Conservation (phyloP, 2,797 vertebrate species). For the Lacerta bilineata region DNA sequence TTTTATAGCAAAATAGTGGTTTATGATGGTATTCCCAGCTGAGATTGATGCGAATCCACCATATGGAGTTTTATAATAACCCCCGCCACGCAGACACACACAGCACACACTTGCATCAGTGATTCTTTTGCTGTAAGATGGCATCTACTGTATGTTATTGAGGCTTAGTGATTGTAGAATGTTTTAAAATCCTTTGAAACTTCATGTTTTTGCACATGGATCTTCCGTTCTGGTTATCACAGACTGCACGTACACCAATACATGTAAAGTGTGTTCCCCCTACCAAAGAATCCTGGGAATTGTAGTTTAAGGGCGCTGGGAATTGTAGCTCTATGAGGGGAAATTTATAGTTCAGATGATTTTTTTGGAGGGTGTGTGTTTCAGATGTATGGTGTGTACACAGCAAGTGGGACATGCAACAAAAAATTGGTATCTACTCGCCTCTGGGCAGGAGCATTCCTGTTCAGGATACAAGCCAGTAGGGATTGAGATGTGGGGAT, state of each 20-base stretch:
- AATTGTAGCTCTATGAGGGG: too few species aligned
- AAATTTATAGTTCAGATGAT: too few species aligned
- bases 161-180: slow-evolving; percentile 74
- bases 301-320: too few species aligned
- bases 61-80: slow-evolving; percentile 84
- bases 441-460: neutral
- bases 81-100: neutral
- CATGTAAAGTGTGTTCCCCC: too few species aligned
- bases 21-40: slow-evolving; percentile 84
- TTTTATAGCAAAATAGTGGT: slow-evolving; percentile 85
- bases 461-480: neutral
- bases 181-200: too few species aligned
- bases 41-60: slow-evolving; percentile 82
- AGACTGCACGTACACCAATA: too few species aligned
- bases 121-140: slow-evolving; percentile 75
- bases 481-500: too few species aligned
- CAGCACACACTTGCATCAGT: slow-evolving; percentile 68
- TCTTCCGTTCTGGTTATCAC: slow-evolving; percentile 1
- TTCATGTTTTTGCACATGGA: too few species aligned
- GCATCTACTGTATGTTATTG: slow-evolving; percentile 72
- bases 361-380: too few species aligned
- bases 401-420: too few species aligned
- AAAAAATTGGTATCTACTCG: neutral
- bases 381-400: too few species aligned
- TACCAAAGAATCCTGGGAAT: too few species aligned